Conservation (phyloP, 2,797 vertebrate genomes). For the Thripadectes ignobilis region DNA sequence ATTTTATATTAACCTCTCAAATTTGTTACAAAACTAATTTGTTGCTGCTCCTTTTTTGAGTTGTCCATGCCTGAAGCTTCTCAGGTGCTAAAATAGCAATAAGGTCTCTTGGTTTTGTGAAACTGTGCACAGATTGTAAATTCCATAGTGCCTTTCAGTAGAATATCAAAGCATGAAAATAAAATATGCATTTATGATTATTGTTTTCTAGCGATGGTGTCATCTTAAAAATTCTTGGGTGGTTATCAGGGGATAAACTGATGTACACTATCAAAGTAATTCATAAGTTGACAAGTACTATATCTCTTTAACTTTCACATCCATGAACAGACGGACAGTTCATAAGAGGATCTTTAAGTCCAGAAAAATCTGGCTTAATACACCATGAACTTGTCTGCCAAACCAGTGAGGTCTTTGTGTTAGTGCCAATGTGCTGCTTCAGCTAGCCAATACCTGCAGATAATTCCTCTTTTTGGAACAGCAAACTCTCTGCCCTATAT, state of each 20-base stretch:
- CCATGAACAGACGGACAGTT: not conserved
- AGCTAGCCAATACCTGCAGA: not conserved
- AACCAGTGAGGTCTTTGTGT: not conserved
- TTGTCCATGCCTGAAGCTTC: not conserved
- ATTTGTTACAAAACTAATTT: slow-evolving; percentile 15
- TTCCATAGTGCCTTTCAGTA: not conserved
- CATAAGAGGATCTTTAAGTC: slow-evolving; percentile 16
- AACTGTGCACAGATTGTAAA: slow-evolving; percentile 24
- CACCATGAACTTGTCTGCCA: not conserved
- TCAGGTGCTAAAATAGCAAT: slow-evolving; percentile 33
- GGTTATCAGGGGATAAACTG: slow-evolving; percentile 1
- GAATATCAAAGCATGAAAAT: slow-evolving; percentile 1
- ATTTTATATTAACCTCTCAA: slow-evolving; percentile 15
- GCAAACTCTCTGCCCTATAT: not conserved
- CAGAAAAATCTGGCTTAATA: not conserved
- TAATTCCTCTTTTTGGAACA: not conserved
- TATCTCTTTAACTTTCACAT: slow-evolving; percentile 12
- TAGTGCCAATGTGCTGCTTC: not conserved
- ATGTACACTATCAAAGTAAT: slow-evolving; percentile 28
- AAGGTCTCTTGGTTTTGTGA: not conserved
- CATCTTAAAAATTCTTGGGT: not conserved
- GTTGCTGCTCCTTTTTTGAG: not conserved
- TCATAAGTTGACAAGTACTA: not conserved
- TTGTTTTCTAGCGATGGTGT: slow-evolving; percentile 29
- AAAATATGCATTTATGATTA: slow-evolving; percentile 26